phyloP scores from a whole-genome alignment of 2,888 invertebrate species.

The Hirtodrosophila trivittata region DNA sequence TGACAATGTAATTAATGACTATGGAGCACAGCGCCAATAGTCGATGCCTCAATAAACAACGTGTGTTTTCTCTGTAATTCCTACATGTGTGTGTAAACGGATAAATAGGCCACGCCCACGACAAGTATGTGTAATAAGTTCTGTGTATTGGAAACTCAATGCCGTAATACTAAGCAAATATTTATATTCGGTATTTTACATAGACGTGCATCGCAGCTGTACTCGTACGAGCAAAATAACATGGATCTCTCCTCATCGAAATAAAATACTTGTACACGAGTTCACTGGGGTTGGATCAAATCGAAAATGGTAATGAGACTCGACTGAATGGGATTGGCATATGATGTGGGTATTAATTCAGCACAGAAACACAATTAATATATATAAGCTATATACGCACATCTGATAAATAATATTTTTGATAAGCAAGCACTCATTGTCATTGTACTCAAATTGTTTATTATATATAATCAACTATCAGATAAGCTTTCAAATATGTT shows the following conservation, averaged over 20 bases:
- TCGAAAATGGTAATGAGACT: constrained; percentile 51
- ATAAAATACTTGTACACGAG: constrained; percentile 18
- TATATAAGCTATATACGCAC: too few species aligned
- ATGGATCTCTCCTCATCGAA: neutral
- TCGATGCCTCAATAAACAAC: constrained; percentile 35
- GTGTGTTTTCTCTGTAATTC: constrained; percentile 10
- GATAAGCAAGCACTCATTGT: too few species aligned
- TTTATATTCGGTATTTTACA: constrained; percentile 60
- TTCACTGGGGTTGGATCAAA: constrained; percentile 41
- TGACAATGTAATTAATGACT: constrained; percentile 70
- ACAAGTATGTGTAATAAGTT: constrained; percentile 5
- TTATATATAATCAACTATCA: too few species aligned
- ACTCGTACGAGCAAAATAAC: constrained; percentile 15
- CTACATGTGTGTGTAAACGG: constrained; percentile 13
- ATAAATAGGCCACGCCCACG: constrained; percentile 48
- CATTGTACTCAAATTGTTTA: too few species aligned
- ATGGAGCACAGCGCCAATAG: constrained; percentile 36
- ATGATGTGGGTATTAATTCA: constrained; percentile 16
- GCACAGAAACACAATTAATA: constrained; percentile 9
- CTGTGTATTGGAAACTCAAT: constrained; percentile 56
- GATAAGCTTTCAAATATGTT: too few species aligned
- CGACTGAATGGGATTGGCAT: constrained; percentile 6
- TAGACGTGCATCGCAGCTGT: constrained; percentile 31
- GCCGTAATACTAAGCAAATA: constrained; percentile 60
- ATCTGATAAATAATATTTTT: too few species aligned